Base-by-base conservation (phyloP, 1,140 invertebrate genomes). In the Caenorhabditis inopinata region DNA sequence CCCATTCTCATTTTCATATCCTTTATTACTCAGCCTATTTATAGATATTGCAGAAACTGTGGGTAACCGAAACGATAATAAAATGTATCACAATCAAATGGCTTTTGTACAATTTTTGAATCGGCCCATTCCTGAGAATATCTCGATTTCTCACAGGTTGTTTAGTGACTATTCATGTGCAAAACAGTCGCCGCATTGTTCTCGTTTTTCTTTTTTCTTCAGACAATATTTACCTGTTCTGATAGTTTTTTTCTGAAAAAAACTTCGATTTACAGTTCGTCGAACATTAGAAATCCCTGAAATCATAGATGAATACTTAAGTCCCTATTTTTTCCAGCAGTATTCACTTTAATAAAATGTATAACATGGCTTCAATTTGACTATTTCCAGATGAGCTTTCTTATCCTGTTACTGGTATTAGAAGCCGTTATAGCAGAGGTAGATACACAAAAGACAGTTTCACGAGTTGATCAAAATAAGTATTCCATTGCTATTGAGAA, bases 401-500 rank as follows among this genome's bases (percentile, higher is more conserved):
- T 9, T 6, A 21, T 49, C 35, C 62, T 75, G 9, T 42, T 80
- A 42, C 49, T 74, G 27, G 46, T 49, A 45, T 46, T 74, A 45
- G 78, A 45, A 23, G 12, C 42, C 32, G 23, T 76, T 47, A 9
- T 46, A n/a, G 3, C 9, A 23, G 27, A 14, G 2, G 21, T 7
- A 12, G 18, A 42, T 11, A 14, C 53, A 18, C 21, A 76, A 42
- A 18, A 76, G 4, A 80, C 79, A 32, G 78, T 80, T 12, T 83
- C 79, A 14, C 35, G 18, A 38, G 68, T 83, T 9, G 53, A 83
- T 29, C 11, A 35, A 32, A 32, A 58, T n/a, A 62, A 73, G 21
- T 83, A 76, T 73, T 75, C 74, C 1, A 5, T 76, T 11, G 74
- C 38, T 5, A 27, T 25, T 7, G 81, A 82, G 23, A 81, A 81